These are phyloP conservation scores for Glyphotaelius pellucidus DNA, from an alignment of 2,888 invertebrate species.

Conservation along the genomic window DNA sequence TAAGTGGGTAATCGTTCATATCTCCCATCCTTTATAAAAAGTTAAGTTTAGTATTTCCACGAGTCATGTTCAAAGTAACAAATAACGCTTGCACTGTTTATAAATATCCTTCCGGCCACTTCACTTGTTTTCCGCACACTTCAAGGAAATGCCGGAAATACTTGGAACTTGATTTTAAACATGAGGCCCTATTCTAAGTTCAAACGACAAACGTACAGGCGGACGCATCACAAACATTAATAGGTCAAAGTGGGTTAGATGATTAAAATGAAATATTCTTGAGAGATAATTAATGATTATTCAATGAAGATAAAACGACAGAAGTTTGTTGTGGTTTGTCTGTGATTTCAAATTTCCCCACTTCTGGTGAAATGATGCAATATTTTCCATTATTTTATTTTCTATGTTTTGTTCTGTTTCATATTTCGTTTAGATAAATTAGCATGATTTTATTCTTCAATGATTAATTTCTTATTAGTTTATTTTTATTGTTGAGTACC, in stretches of 20 bases:
- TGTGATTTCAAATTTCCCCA: too few relatives aligned
- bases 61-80: not conserved
- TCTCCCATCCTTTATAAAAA: not conserved
- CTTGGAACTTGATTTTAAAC: slow-evolving; percentile 17
- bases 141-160: not conserved
- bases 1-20: not conserved
- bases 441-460: too few relatives aligned
- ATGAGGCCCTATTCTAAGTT: not conserved
- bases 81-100: not conserved
- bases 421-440: too few relatives aligned
- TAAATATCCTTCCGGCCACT: not conserved
- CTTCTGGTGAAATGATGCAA: too few relatives aligned
- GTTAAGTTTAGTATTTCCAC: not conserved
- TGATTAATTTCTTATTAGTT: too few relatives aligned
- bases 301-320: too few relatives aligned
- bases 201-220: not conserved
- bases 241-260: not conserved
- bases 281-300: too few relatives aligned
- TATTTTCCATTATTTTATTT: too few relatives aligned
- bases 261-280: not conserved
- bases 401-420: too few relatives aligned
- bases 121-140: slow-evolving; percentile 17
- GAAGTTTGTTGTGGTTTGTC: too few relatives aligned
- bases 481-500: too few relatives aligned
- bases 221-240: not conserved